A percentile compares a stretch with the other conserved stretches of the same genome.
These are phyloP conservation scores for Hyaena hyaena DNA, from an alignment of 2,113 vertebrate species.

Conservation along the genomic window DNA sequence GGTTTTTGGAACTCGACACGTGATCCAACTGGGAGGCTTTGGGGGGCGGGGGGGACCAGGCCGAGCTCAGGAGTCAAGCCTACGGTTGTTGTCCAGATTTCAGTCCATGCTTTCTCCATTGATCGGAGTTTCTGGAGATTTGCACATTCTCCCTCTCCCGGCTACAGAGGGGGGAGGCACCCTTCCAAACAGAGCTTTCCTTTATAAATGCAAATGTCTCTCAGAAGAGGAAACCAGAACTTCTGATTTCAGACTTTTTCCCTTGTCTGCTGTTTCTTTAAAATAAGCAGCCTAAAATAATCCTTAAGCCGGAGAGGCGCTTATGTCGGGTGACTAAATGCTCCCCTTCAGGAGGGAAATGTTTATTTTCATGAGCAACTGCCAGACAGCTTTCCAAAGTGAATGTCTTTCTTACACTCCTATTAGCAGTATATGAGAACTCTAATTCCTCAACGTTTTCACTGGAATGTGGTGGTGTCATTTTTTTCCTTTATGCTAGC, in stretches of 20 bases:
- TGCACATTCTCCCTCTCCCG: too few species aligned
- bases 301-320: background rate
- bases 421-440: background rate
- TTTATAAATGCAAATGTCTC: too few species aligned
- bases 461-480: background rate
- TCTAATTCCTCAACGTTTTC: background rate
- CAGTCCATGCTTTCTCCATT: too few species aligned
- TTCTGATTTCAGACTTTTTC: too few species aligned
- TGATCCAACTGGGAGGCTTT: background rate
- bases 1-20: background rate
- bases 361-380: background rate
- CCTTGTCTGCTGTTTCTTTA: background rate
- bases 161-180: too few species aligned
- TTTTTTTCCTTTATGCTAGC: background rate
- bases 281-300: background rate
- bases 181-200: too few species aligned
- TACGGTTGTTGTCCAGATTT: too few species aligned
- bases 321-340: background rate
- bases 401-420: background rate
- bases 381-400: background rate
- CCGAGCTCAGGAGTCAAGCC: too few species aligned
- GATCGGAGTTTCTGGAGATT: too few species aligned
- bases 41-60: background rate
- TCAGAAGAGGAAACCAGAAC: too few species aligned
- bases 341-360: background rate